Evolutionary conservation across 2,113 vertebrate genomes (phyloP).

Genomic region (Fulmarus glacialis): DNA sequence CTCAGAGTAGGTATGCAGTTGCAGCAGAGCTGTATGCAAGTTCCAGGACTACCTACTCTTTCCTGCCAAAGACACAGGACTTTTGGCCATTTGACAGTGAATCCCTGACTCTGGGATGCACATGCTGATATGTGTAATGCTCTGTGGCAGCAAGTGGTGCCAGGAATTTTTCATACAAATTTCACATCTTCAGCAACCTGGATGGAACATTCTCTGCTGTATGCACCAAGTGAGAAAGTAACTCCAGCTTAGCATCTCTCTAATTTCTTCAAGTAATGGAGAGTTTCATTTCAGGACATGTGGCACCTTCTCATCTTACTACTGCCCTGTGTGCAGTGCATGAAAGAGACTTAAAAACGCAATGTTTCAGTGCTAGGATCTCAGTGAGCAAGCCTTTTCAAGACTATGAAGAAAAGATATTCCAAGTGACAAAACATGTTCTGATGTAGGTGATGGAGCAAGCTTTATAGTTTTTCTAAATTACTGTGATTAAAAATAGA

Average conservation of each 20-base stretch:
- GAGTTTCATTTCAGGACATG: background rate
- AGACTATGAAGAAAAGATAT: background rate
- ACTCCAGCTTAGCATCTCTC: background rate
- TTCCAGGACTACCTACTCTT: background rate
- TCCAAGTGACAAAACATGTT: too few relatives aligned
- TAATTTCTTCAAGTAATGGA: background rate
- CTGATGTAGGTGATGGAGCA: background rate
- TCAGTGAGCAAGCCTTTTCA: background rate
- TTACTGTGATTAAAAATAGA: background rate
- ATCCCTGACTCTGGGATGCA: fast-evolving
- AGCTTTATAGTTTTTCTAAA: background rate
- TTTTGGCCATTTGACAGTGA: background rate
- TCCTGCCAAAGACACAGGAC: background rate
- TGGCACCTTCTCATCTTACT: background rate
- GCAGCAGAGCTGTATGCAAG: background rate
- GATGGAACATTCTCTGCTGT: background rate
- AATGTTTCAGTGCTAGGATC: background rate
- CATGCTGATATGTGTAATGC: background rate
- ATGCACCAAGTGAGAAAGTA: background rate
- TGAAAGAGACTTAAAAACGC: background rate
- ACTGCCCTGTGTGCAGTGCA: background rate
- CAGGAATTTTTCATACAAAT: background rate
- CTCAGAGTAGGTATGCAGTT: background rate
- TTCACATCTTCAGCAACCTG: background rate
- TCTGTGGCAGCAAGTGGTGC: background rate